Base-by-base conservation (phyloP, 2,797 vertebrate species). In the Margarornis squamiger region DNA sequence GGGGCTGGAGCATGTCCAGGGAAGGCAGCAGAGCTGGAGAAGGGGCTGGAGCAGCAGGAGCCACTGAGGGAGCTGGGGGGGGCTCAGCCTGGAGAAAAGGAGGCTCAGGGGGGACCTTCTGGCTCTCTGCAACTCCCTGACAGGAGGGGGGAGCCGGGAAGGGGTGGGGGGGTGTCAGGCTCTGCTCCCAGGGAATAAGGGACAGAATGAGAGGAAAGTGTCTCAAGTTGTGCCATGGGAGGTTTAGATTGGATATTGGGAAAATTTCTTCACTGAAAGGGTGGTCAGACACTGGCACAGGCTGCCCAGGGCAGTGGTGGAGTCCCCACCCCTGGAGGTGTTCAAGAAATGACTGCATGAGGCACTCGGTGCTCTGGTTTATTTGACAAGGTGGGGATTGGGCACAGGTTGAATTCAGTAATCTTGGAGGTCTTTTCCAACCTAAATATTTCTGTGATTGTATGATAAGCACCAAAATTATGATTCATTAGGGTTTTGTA, bases 141-240 rank as follows among this genome's bases (percentile, higher is more conserved):
- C 34, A 62, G 71, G 62, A 75, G 22, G 32, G 26, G 22, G 2
- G 22, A 68, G 48, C 55, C 0, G 16, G 7, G 41, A 39, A 39
- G 45, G 45, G 45, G 45, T 45, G 0, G 43, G 8, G 14, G 12
- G 3, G 1, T 41, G 4, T 68, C 0, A 0, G 27, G 71, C 6
- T 76, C 2, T 57, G 71, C 27, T 70, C 22, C 39, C 78, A 63
- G 19, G 71, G 49, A 68, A 62, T 11, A 6, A 45, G 48, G 55
- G 41, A 63, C 16, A 63, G 57, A 36, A 49, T 0, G 0, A 43
- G 19, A 3, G 8, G 36, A 0, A 88, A 88, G 0, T 0, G 24
- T 30, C 46, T 48, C 54, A 41, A 0, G 48, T 0, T 26, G 57
- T 1, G 18, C 9, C 49, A 49, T 23, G 32, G 4, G 6, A 57